Conservation (phyloP, 2,113 vertebrate species). For the Gymnogyps californianus region DNA sequence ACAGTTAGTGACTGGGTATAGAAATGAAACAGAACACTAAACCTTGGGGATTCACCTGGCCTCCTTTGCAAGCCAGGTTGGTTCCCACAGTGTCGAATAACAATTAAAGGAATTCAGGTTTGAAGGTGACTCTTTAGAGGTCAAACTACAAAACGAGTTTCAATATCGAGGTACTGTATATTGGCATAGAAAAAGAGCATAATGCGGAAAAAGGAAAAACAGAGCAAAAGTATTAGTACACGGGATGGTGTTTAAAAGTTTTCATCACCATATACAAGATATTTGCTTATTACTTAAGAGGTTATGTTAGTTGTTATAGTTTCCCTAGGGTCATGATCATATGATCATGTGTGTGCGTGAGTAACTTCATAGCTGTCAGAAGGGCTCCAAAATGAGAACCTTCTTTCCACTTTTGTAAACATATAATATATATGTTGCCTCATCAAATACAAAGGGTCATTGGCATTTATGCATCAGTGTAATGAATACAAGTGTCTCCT, state of each 20-base stretch:
- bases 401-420: not conserved
- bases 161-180: not conserved
- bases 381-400: not conserved
- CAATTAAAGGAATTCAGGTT: conserved; percentile 61
- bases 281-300: not conserved
- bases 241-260: not conserved
- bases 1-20: conserved; percentile 71
- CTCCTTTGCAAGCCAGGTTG: conserved; percentile 67
- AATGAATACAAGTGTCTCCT: not conserved
- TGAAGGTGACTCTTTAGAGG: conserved; percentile 72
- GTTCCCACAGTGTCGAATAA: conserved; percentile 61
- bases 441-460: not conserved
- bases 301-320: not conserved
- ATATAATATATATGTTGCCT: not conserved
- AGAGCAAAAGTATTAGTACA: not conserved
- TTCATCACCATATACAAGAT: not conserved
- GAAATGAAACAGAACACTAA: conserved; percentile 72
- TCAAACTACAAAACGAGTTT: conserved; percentile 55
- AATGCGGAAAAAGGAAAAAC: not conserved
- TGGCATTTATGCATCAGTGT: not conserved
- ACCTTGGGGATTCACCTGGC: conserved; percentile 78
- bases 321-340: not conserved
- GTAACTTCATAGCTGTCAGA: not conserved
- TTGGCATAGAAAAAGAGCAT: not conserved
- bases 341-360: not conserved